A percentile compares a stretch with the other conserved stretches of the same genome.
Conservation (phyloP, 2,888 invertebrate genomes). For the Sarcophaga caerulescens region DNA sequence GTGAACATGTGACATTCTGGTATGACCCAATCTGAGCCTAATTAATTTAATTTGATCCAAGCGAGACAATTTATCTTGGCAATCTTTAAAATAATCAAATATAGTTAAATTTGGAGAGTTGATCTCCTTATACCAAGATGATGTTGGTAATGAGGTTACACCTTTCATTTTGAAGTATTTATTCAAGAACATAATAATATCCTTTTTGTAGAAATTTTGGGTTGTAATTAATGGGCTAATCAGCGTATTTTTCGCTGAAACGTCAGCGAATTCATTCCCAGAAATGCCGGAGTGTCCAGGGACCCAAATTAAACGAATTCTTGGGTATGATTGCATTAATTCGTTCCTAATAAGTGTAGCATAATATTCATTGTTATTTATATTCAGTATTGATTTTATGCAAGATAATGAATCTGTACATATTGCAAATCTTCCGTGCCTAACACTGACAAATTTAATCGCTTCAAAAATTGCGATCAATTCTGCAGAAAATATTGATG, state of each 20-base stretch:
- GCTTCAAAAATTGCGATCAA: not conserved
- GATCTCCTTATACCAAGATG: not conserved
- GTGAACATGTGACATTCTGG: not conserved
- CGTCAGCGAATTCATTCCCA: constrained; percentile 18
- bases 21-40: not conserved
- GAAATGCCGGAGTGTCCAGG: constrained; percentile 11
- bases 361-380: not conserved
- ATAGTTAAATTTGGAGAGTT: not conserved
- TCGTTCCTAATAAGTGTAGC: not conserved
- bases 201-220: not conserved
- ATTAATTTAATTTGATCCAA: not conserved
- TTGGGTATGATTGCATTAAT: not conserved
- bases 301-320: constrained; percentile 9
- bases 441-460: too few species aligned
- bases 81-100: not conserved
- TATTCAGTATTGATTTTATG: constrained; percentile 2
- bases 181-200: not conserved
- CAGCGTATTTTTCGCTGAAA: constrained; percentile 4
- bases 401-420: constrained; percentile 9
- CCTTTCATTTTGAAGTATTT: not conserved
- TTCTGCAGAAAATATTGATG: constrained; percentile 20
- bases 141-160: not conserved
- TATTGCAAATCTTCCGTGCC: not conserved
- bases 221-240: not conserved
- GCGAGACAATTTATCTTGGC: not conserved